Conservation (phyloP, 2,888 invertebrate genomes). For the Macrosoma leucophasiata region DNA sequence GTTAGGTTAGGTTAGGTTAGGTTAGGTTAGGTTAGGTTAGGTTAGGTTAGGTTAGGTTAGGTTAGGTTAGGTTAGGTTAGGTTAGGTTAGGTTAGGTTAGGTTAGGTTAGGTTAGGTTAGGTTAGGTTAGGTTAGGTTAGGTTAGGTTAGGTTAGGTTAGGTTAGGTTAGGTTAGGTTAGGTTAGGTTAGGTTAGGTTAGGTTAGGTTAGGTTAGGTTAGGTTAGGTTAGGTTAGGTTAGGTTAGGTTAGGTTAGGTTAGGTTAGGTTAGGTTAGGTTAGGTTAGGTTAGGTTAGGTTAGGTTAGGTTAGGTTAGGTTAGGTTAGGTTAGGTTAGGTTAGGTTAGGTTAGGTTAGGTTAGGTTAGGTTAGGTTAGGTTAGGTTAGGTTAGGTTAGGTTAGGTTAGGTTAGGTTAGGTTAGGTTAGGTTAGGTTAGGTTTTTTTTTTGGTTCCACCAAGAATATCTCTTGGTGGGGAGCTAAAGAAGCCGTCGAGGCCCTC, state of each 20-base stretch:
- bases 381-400: constrained; percentile 18
- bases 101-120: constrained; percentile 8
- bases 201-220: constrained; percentile 17
- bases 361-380: constrained; percentile 19
- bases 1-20: constrained; percentile 25
- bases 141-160: constrained; percentile 15
- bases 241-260: no score
- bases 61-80: constrained; percentile 17
- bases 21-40: constrained; percentile 23
- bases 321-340: no score
- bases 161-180: constrained; percentile 12
- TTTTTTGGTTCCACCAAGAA: neutral
- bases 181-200: constrained; percentile 15
- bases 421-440: constrained; percentile 14
- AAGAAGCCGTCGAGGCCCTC: no score
- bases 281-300: no score
- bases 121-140: constrained; percentile 9
- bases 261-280: no score
- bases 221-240: no score
- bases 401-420: constrained; percentile 20
- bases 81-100: constrained; percentile 13
- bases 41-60: constrained; percentile 18
- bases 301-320: no score
- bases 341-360: constrained; percentile 9
- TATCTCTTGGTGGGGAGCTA: no score